Base-by-base conservation (phyloP, 2,797 vertebrate genomes). In the Scolopax rusticola region DNA sequence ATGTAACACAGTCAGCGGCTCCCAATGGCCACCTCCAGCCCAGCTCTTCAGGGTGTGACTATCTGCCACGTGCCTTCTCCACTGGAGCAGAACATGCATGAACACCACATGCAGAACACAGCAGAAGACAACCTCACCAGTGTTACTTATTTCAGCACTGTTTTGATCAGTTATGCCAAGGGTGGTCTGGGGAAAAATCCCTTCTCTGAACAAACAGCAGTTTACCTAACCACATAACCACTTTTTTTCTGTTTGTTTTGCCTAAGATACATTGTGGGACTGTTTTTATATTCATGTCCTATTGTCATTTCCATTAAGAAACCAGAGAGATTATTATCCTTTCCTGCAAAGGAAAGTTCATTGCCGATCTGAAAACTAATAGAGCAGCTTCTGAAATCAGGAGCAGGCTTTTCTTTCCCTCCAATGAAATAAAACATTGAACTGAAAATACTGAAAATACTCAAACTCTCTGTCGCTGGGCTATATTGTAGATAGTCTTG, bases 11-110 rank as follows among this genome's bases (percentile, higher is more conserved):
- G 23, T 30, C 5, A 7, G 67, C 40, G 6, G 3, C 32, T 57
- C 53, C 48, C 0, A 0, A 69, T 0, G 2, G 53, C 17, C 3
- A 1, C 7, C 15, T 48, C 47, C 17, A n/a, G 76, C 41, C 50
- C 3, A 0, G 43, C 36, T 45, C 50, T 51, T 43, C 61, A 40
- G 15, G 12, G 20, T 7, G 8, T 0, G 3, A 56, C 30, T 61
- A n/a, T 13, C 28, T 60, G 50, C 50, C 61, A 64, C 1, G 0
- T 1, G 16, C 14, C 57, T 13, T 48, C 75, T 17, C 43, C 43
- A 32, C 38, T 48, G 38, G 20, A 68, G n/a, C 23, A 75, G 32
- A 41, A 41, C 11, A 36, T 0, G 0, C 1, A 1, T 2, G 36
- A 36, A 36, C 36, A 36, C 36, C 36, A 36, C 36, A 36, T 36